Evolutionary conservation across 2,113 vertebrate genomes (phyloP), one percentile per base, ranked within the genome.

Genomic region (Conger conger): DNA sequence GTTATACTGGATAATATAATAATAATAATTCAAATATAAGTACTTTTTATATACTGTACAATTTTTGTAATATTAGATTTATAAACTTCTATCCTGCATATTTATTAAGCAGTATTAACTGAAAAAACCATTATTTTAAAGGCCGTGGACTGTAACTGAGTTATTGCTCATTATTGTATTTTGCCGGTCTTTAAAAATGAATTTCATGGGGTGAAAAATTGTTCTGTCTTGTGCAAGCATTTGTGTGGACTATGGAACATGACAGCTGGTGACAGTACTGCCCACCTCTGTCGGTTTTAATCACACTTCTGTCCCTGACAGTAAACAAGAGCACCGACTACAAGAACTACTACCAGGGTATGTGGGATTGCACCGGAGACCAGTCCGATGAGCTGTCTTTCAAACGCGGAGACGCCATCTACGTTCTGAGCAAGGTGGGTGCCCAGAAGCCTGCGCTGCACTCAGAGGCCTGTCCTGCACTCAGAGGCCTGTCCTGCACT

Each of bases 341-440:
- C 88, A 94, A 90, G 82, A 99, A 98, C 95, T 97, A 93, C 95
- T 99, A 98, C 92, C 97, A 97, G 93, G 96, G 96, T 53, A 88
- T 98, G 90, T 99, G 98, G 98, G 97, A 99, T 93, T 99, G 98
- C 88, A 89, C 85, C 15, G 97, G 95, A 54, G 94, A 96, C 87
- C 88, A 94, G 27, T 88, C 94, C 1, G 98, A 99, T 86, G 98
- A 99, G 92, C 78, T 99, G 89, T 95, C 98, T 94, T 99, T 97
- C 90, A 98, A 96, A 89, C 96, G 97, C 53, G 98, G 98, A 87
- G 98, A 99, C 0, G 81, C 96, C 92, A 97, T 99, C 94, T 98
- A 99, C 93, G 97, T 99, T 91, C 94, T 99, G 87, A 99, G 97
- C 96, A 99, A 97, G 97, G 98, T 99, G 97, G 87, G 86, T 7